Conservation (phyloP, 2,888 invertebrate genomes). For the Tortrix viridana region DNA sequence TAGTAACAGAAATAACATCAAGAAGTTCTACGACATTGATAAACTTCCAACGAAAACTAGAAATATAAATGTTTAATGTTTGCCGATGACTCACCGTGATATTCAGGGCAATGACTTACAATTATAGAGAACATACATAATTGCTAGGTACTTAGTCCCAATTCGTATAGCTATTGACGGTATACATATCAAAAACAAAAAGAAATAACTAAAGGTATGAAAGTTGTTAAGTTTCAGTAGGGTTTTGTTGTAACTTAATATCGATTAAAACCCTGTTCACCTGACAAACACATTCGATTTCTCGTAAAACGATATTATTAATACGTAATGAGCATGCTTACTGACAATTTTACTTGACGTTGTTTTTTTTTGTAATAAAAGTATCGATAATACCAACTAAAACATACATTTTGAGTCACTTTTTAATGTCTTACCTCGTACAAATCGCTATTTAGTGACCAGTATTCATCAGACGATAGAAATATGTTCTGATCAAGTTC, state of each 20-base stretch:
- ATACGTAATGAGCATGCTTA: background rate
- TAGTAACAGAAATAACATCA: background rate
- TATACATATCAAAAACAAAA: too few species aligned
- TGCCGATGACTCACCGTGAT: background rate
- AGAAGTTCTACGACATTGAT: background rate
- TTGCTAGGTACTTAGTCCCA: background rate
- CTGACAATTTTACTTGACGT: too few species aligned
- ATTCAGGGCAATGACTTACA: background rate
- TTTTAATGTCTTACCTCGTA: conserved; percentile 73
- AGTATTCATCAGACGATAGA: conserved; percentile 73
- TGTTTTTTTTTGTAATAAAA: too few species aligned
- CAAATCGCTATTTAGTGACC: conserved; percentile 79
- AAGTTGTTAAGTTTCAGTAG: too few species aligned
- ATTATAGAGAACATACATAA: background rate
- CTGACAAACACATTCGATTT: background rate
- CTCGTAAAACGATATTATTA: background rate
- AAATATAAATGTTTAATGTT: conserved; percentile 3
- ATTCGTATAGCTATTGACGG: background rate
- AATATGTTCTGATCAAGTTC: conserved; percentile 74
- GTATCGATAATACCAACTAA: too few species aligned
- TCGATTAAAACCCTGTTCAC: too few species aligned
- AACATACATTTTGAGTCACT: background rate
- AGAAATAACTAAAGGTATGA: too few species aligned
- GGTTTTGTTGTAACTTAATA: too few species aligned
- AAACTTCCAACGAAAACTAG: conserved; percentile 8